These are phyloP conservation scores for Flexamia atlantica DNA, from an alignment of 2,888 invertebrate species.

Conservation along the genomic window DNA sequence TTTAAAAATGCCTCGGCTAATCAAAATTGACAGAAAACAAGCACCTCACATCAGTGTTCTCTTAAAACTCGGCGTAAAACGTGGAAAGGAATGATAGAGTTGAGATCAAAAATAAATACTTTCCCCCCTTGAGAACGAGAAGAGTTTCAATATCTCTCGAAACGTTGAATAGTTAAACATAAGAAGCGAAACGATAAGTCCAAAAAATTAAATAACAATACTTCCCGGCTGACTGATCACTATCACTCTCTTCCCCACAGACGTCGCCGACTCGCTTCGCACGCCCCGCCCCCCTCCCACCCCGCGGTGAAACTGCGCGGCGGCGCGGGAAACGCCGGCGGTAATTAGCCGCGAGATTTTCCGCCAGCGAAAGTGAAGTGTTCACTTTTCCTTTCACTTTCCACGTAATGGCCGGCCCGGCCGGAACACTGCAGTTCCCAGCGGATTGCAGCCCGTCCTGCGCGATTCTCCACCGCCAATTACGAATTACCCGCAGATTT, in stretches of 20 bases:
- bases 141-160: too few relatives aligned
- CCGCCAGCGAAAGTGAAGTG: slow-evolving; percentile 28
- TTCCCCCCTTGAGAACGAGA: too few relatives aligned
- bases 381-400: slow-evolving; percentile 49
- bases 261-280: slow-evolving; percentile 46
- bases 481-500: too few relatives aligned
- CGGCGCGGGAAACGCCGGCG: neutral
- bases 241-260: neutral
- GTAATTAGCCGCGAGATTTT: slow-evolving; percentile 49
- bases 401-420: neutral
- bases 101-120: too few relatives aligned
- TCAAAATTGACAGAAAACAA: too few relatives aligned
- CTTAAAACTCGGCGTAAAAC: too few relatives aligned
- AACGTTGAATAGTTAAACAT: too few relatives aligned
- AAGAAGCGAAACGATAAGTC: too few relatives aligned
- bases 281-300: slow-evolving; percentile 66
- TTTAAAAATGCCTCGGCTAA: too few relatives aligned
- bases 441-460: neutral
- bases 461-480: neutral
- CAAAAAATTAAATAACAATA: too few relatives aligned
- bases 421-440: slow-evolving; percentile 45
- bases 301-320: neutral
- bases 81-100: too few relatives aligned
- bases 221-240: neutral
- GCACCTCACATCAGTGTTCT: too few relatives aligned